Conservation (phyloP, 2,888 invertebrate genomes). For the Drosophila tanythrix region DNA sequence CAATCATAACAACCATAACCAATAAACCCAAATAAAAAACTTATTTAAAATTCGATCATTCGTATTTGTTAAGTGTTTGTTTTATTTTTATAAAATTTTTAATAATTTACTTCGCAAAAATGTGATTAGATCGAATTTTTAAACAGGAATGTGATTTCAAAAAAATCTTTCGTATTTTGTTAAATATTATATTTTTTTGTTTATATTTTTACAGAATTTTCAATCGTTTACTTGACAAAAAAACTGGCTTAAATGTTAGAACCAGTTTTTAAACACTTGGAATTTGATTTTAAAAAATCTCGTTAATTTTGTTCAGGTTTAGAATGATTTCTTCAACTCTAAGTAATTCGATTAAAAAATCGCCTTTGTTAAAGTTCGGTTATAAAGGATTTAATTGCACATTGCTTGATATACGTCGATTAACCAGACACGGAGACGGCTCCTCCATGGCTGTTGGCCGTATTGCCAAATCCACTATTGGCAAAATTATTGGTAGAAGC, state of each 20-base stretch:
- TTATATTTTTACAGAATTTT: background rate
- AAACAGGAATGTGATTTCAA: background rate
- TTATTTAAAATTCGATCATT: constrained; percentile 6
- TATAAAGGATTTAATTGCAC: background rate
- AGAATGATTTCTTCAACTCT: background rate
- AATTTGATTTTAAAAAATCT: background rate
- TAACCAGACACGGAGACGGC: constrained; percentile 75
- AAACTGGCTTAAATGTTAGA: background rate
- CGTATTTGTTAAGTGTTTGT: background rate
- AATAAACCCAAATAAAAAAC: constrained; percentile 25
- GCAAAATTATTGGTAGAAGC: constrained; percentile 83
- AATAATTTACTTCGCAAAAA: background rate
- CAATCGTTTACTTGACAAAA: background rate
- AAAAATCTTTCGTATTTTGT: background rate
- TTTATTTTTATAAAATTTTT: background rate
- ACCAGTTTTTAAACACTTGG: background rate
- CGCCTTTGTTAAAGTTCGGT: background rate
- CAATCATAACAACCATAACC: background rate
- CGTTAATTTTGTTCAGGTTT: background rate
- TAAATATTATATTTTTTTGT: background rate
- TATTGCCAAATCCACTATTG: constrained; percentile 72
- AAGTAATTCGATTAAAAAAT: background rate
- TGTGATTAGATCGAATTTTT: background rate
- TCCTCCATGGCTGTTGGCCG: constrained; percentile 69
- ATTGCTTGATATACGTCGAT: background rate